Conservation (phyloP, 2,888 invertebrate genomes). For the Ormyrus pomaceus region DNA sequence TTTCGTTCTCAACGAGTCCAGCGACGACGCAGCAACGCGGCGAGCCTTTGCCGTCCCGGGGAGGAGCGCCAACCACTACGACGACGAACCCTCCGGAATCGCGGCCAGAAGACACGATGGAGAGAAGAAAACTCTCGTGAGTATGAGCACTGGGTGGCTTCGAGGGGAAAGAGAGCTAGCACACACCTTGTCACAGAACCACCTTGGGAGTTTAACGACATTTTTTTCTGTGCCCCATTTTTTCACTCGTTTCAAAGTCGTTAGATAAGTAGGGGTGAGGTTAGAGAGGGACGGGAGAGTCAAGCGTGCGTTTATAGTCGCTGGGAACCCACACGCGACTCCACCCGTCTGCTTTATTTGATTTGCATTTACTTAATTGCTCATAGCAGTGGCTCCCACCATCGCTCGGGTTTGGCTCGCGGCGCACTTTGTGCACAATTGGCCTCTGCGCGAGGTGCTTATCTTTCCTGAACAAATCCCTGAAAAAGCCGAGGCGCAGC, state of each 20-base stretch:
- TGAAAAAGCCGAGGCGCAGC: neutral
- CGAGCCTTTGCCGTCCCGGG: constrained; percentile 4
- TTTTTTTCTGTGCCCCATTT: neutral
- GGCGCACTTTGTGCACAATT: no score
- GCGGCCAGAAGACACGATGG: constrained; percentile 42
- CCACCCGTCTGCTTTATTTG: constrained; percentile 14
- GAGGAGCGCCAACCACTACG: neutral
- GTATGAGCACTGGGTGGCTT: constrained; percentile 10
- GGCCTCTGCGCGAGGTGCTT: neutral
- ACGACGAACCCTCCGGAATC: constrained; percentile 13
- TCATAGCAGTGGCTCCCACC: neutral
- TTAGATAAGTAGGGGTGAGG: neutral
- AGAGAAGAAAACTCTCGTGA: constrained; percentile 54
- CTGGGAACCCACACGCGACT: constrained; percentile 1
- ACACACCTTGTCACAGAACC: constrained; percentile 12
- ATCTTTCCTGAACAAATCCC: neutral
- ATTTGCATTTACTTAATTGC: neutral
- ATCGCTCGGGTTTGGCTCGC: neutral
- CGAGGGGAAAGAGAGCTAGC: neutral
- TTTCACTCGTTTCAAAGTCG: neutral
- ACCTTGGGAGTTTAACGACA: neutral
- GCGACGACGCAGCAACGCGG: constrained; percentile 12
- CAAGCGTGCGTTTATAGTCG: neutral
- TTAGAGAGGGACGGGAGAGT: neutral
- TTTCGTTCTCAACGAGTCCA: neutral